These are phyloP conservation scores for Drosophila yooni DNA, from an alignment of 2,888 invertebrate species.

Conservation along the genomic window DNA sequence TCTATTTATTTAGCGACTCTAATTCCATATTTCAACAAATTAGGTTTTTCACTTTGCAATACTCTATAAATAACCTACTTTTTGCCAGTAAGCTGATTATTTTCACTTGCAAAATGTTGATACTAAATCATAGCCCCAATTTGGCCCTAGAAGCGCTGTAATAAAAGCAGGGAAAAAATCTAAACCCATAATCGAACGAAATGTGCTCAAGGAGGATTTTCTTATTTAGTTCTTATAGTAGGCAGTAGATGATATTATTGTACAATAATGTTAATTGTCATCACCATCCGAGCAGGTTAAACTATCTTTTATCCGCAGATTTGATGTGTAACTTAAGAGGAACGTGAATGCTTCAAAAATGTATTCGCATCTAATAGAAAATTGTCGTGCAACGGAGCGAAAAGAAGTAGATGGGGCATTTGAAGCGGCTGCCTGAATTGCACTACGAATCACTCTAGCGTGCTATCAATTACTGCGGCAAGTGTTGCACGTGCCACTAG, in stretches of 20 bases:
- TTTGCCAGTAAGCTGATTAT: conserved; percentile 36
- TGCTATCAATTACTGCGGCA: conserved; percentile 80
- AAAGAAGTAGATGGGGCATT: conserved; percentile 8
- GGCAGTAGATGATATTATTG: conserved; percentile 45
- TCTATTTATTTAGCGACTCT: neutral
- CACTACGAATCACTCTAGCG: conserved; percentile 76
- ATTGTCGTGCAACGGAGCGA: conserved; percentile 56
- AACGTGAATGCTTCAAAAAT: conserved; percentile 22
- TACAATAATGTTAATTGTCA: conserved; percentile 31
- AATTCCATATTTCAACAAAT: neutral
- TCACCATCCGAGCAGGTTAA: neutral
- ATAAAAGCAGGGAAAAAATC: conserved; percentile 41
- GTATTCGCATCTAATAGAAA: conserved; percentile 34
- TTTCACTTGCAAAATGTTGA: conserved; percentile 61
- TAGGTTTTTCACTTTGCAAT: conserved; percentile 30
- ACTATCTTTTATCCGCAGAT: conserved; percentile 2
- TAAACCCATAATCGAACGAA: conserved; percentile 23
- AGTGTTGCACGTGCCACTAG: conserved; percentile 74
- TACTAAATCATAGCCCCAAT: conserved; percentile 56
- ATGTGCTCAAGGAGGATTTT: conserved; percentile 51
- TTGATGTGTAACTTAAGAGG: neutral
- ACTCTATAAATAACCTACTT: conserved; percentile 8
- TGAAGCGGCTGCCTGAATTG: conserved; percentile 56
- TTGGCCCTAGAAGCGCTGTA: conserved; percentile 25
- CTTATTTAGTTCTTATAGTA: conserved; percentile 47